phyloP scores from a whole-genome alignment of 2,888 invertebrate genomes.

The Polia nebulosa region DNA sequence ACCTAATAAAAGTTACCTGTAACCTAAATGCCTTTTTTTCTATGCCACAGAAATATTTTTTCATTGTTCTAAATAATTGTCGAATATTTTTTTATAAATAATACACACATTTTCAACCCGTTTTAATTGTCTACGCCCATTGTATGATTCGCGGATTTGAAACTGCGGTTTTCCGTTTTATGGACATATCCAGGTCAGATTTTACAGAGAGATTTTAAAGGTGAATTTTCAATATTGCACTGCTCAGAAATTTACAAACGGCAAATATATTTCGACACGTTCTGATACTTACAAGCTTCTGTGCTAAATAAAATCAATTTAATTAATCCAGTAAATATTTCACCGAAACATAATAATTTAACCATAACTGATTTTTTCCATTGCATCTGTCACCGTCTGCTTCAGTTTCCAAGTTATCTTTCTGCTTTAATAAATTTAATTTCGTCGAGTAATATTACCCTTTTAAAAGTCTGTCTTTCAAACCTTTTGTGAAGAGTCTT shows the following conservation, averaged over 20 bases:
- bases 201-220: no score
- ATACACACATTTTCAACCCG: conserved; percentile 4
- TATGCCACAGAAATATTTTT: no score
- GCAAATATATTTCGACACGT: not conserved
- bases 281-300: not conserved
- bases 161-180: conserved; percentile 14
- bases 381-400: not conserved
- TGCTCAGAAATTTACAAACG: conserved; percentile 10
- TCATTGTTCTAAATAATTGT: not conserved
- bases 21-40: no score
- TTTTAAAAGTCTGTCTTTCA: not conserved
- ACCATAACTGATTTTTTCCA: not conserved
- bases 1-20: not conserved
- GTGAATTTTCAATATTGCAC: conserved; percentile 37
- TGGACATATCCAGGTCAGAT: conserved; percentile 35
- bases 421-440: not conserved
- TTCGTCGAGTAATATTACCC: not conserved
- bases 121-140: conserved; percentile 31
- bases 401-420: not conserved
- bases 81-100: conserved; percentile 12
- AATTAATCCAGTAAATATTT: not conserved
- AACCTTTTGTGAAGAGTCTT: conserved; percentile 15
- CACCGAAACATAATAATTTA: not conserved
- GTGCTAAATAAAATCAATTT: not conserved
- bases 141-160: conserved; percentile 16